Evolutionary conservation across 1,140 invertebrate genomes (phyloP), one percentile per base, ranked within the genome.

Genomic region (Pachypsylla venusta): DNA sequence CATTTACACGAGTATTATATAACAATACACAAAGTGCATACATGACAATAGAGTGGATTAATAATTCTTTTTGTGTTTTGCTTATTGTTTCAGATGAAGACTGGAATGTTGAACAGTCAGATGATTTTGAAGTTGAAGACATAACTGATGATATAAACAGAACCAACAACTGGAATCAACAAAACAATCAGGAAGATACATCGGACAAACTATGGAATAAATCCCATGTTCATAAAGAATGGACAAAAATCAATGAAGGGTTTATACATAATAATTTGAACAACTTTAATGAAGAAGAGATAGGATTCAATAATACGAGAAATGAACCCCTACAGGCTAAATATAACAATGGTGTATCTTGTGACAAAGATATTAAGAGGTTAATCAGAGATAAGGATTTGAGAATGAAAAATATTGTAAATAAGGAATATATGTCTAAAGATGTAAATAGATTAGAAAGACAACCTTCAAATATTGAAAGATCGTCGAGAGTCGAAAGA

Each of bases 41-140:
- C n/a, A n/a, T n/a, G n/a, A n/a, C n/a, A n/a, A n/a, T n/a, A n/a
- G n/a, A n/a, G n/a, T n/a, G n/a, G n/a, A n/a, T n/a, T n/a, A n/a
- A n/a, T n/a, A n/a, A n/a, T n/a, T n/a, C n/a, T 40, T 10, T 20
- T 60, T 42, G 14, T 57, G 57, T 58, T 57, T 14, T 63, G 60
- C 48, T 48, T 62, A 56, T 53, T 61, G 39, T 69, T 69, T 13
- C 64, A 71, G 70, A 71, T 62, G 70, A 71, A 57, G 70, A 71
- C 24, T 69, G 69, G 69, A 68, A 65, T 57, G 64, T 59, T 28
- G 67, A 68, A 30, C 58, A 67, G 13, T 60, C 64, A 4, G 67
- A 70, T 56, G 64, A 64, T 42, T 63, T 48, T 48, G 42, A 48
- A 48, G 42, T 19, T n/a, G 42, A 48, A 48, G 42, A 48, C 22